Evolutionary conservation across 2,888 invertebrate genomes (phyloP), one percentile per base, ranked within the genome.

Genomic region (Gymnocheta viridis): DNA sequence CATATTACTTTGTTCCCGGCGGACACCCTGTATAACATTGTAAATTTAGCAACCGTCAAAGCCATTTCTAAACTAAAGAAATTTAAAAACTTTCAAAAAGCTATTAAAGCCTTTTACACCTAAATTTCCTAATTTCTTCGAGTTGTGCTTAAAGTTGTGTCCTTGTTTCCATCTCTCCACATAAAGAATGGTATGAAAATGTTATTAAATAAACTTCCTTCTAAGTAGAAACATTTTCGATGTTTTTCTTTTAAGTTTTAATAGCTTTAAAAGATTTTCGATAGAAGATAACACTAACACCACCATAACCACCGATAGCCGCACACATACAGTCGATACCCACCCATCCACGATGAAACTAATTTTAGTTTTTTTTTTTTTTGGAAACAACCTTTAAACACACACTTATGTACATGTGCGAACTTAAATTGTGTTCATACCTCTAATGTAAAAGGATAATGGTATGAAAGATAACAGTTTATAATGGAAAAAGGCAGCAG

Each of bases 201-300:
- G 4, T 6, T 27, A 14, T 74, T 35, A 49, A 32, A 7, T 10
- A 72, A 73, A 38, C 19, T 73, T 9, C 35, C 27, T 73, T 51
- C 51, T 49, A n/a, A 44, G 4, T 24, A 47, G 9, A 60, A 73
- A 35, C 14, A 44, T 47, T 29, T 47, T 19, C 32, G 32, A 17
- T 44, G n/a, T 44, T 29, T 58, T 44, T 56, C 1, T 32, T 58
- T 58, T 56, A 38, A 58, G 32, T 32, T 66, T n/a, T 81, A 81
- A 81, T 74, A 67, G 80, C 24, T 81, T 74, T 73, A 19, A 66
- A 58, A 73, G 73, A 80, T 80, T 64, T 80, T 29, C 72, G 35
- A 58, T 56, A 7, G 19, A 10, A 38, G 79, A 80, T 80, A 66
- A 60, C 12, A 64, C 10, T 1, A 60, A 35, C 12, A 64, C 19